phyloP scores from a whole-genome alignment of 1,140 invertebrate genomes.

The Pseudomyrmex pallidus region DNA sequence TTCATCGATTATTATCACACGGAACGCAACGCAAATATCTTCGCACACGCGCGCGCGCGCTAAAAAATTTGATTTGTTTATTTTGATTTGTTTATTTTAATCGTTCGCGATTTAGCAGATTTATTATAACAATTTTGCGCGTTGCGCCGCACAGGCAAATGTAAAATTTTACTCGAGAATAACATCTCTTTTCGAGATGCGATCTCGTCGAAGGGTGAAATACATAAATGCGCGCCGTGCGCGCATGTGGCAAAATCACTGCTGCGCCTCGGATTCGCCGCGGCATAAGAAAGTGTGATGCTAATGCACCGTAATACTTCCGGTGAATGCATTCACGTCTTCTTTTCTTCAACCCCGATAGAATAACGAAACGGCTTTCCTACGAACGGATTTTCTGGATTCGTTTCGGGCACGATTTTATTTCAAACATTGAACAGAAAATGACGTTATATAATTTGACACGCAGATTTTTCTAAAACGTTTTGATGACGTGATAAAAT shows the following conservation, averaged over 20 bases:
- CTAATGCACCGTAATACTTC: conserved; percentile 1
- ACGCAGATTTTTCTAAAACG: background rate
- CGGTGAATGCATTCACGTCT: conserved; percentile 3
- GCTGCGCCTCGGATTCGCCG: background rate
- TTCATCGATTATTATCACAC: conserved; percentile 24
- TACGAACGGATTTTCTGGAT: background rate
- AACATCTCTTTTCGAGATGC: conserved; percentile 10
- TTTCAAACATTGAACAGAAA: conserved; percentile 3
- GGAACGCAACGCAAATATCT: conserved; percentile 20
- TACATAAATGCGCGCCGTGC: conserved; percentile 9
- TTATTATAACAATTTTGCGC: conserved; percentile 39
- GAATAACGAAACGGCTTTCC: background rate
- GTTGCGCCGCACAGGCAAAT: background rate
- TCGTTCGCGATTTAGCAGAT: conserved; percentile 42
- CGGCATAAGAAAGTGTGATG: conserved; percentile 32
- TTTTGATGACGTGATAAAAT: background rate
- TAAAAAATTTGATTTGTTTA: conserved; percentile 56
- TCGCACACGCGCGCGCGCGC: conserved; percentile 23
- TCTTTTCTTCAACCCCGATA: conserved; percentile 1
- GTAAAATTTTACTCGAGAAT: conserved; percentile 26
- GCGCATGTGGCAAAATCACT: conserved; percentile 9
- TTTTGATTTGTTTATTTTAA: conserved; percentile 57
- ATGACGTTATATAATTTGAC: conserved; percentile 25
- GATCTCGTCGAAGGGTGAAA: background rate
- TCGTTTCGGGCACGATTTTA: conserved; percentile 14